These are phyloP conservation scores for Baccha elongata DNA, from an alignment of 2,888 invertebrate genomes.

Conservation along the genomic window DNA sequence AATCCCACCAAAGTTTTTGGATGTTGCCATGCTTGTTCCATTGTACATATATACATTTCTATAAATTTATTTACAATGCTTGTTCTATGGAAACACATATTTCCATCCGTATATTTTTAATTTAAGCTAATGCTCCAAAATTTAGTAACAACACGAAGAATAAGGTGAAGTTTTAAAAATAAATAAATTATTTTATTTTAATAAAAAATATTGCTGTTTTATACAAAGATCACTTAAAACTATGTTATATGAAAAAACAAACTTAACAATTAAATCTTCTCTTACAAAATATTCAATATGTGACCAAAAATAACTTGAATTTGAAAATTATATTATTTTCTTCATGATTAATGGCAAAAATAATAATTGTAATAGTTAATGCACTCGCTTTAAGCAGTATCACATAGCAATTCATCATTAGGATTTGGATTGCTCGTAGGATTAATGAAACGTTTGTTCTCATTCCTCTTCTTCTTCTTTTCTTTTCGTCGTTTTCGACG, in stretches of 20 bases:
- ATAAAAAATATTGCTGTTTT: slow-evolving; percentile 7
- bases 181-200: slow-evolving; percentile 45
- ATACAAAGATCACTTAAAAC: slow-evolving; percentile 12
- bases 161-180: slow-evolving; percentile 27
- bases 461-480: slow-evolving; percentile 46
- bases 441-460: slow-evolving; percentile 64
- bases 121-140: no score
- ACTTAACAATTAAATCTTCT: slow-evolving; percentile 26
- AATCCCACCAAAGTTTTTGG: no score
- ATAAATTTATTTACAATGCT: no score
- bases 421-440: slow-evolving; percentile 53
- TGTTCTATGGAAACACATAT: no score
- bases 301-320: not conserved
- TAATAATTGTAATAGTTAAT: not conserved
- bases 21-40: no score
- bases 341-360: slow-evolving; percentile 5
- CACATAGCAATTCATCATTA: slow-evolving; percentile 60
- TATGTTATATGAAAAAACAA: slow-evolving; percentile 20
- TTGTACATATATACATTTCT: no score
- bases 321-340: not conserved
- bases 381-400: slow-evolving; percentile 54
- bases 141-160: no score
- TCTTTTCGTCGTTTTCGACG: slow-evolving; percentile 77
- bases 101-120: no score
- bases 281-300: slow-evolving; percentile 1